phyloP scores from a whole-genome alignment of 2,888 invertebrate genomes.

The Drymonia ruficornis region DNA sequence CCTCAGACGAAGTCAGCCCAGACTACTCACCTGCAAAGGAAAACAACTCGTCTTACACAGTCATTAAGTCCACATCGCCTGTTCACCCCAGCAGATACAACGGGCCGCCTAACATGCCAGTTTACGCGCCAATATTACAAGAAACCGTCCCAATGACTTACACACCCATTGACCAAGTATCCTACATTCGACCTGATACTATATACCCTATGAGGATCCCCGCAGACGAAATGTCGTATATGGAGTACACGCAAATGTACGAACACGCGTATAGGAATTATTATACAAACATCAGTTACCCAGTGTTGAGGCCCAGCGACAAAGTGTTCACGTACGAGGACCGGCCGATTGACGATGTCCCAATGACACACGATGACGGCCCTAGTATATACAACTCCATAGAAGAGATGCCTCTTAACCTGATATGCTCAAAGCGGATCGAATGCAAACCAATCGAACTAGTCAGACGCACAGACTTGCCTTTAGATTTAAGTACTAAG shows the following conservation, averaged over 20 bases:
- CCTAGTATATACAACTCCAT: constrained; percentile 34
- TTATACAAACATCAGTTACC: constrained; percentile 63
- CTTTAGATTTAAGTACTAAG: constrained; percentile 86
- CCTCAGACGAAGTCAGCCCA: constrained; percentile 58
- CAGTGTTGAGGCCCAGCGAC: constrained; percentile 60
- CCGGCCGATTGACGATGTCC: constrained; percentile 47
- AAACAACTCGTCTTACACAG: constrained; percentile 40
- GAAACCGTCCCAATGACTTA: constrained; percentile 51
- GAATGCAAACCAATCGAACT: constrained; percentile 69
- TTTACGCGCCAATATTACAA: constrained; percentile 49
- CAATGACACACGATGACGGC: constrained; percentile 38
- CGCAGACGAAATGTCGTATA: constrained; percentile 69
- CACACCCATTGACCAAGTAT: constrained; percentile 55
- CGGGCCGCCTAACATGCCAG: constrained; percentile 52
- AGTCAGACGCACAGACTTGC: constrained; percentile 79
- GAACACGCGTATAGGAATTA: constrained; percentile 74
- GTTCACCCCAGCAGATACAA: constrained; percentile 45
- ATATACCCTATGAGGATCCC: constrained; percentile 69
- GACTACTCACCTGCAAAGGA: constrained; percentile 60
- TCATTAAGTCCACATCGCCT: constrained; percentile 53
- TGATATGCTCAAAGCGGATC: constrained; percentile 67
- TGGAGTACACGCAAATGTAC: constrained; percentile 76
- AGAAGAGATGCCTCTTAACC: constrained; percentile 70
- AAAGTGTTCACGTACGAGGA: constrained; percentile 63
- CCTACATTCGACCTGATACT: constrained; percentile 62